Percentiles rank a stretch among this genome's conserved stretches.
These are phyloP conservation scores for Latrodectus elegans DNA, from an alignment of 2,888 invertebrate genomes.

Conservation along the genomic window DNA sequence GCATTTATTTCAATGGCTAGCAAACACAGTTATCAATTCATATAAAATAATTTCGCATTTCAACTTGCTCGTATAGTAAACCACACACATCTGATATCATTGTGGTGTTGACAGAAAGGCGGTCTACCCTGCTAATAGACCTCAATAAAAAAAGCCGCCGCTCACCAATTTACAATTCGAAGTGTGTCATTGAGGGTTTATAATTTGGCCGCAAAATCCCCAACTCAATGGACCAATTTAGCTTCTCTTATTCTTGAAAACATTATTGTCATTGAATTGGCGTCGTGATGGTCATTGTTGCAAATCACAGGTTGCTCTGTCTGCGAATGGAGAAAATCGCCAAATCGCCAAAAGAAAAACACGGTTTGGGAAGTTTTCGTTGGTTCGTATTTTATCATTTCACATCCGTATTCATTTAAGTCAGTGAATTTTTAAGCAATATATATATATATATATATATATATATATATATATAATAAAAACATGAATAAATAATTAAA, in stretches of 20 bases:
- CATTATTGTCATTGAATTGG: slow-evolving; percentile 64
- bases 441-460: no score
- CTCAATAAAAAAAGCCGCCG: slow-evolving; percentile 41
- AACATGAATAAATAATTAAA: no score
- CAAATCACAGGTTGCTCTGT: slow-evolving; percentile 8
- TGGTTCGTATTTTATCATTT: no score
- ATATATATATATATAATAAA: no score
- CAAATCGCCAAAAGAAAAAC: slow-evolving; percentile 4
- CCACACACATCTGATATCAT: slow-evolving; percentile 12
- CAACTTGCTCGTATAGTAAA: no score
- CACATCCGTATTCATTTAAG: no score
- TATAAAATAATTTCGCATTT: no score
- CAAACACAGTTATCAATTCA: no score
- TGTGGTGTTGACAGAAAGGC: slow-evolving; percentile 12
- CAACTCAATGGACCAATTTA: slow-evolving; percentile 29
- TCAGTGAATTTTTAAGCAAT: no score
- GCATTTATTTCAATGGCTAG: no score
- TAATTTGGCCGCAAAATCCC: slow-evolving; percentile 46
- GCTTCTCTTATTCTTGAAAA: slow-evolving; percentile 41
- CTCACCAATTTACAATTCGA: slow-evolving; percentile 54
- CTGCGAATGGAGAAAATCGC: slow-evolving; percentile 18
- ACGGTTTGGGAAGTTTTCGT: not conserved
- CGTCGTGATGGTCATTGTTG: slow-evolving; percentile 63
- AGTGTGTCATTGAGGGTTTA: slow-evolving; percentile 59
- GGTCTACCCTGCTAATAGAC: slow-evolving; percentile 32